Evolutionary conservation across 2,888 invertebrate species (phyloP).

Genomic region (Deilephila elpenor): DNA sequence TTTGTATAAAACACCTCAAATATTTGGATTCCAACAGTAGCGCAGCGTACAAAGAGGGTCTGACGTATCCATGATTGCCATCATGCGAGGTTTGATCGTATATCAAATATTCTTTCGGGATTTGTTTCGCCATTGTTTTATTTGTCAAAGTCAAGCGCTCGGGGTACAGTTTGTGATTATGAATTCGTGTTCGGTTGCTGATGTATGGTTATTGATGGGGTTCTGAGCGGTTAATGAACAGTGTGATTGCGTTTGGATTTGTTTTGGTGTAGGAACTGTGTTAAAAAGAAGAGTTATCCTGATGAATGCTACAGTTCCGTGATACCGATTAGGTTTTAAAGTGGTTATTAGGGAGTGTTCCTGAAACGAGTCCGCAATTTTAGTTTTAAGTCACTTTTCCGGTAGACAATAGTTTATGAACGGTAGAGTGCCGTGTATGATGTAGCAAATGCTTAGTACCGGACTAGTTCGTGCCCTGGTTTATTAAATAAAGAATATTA

Average conservation of each 20-base stretch:
- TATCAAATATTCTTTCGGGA: conserved; percentile 41
- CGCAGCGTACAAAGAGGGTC: conserved; percentile 44
- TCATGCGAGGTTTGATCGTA: conserved; percentile 38
- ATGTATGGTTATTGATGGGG: background rate
- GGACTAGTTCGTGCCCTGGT: no score
- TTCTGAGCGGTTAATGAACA: background rate
- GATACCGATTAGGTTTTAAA: no score
- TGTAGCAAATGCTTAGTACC: no score
- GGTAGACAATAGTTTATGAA: no score
- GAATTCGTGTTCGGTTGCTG: background rate
- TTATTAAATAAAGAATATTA: no score
- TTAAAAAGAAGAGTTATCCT: no score
- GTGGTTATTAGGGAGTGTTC: no score
- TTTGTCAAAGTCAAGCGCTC: conserved; percentile 25
- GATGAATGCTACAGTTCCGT: no score
- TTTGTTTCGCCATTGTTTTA: conserved; percentile 26
- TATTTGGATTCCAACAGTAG: background rate
- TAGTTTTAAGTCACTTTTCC: no score
- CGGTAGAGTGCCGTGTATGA: no score
- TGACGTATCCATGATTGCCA: conserved; percentile 55
- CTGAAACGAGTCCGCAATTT: no score
- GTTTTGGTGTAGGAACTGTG: background rate
- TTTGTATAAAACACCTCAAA: background rate
- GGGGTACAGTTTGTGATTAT: background rate
- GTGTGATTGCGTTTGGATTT: background rate